Evolutionary conservation across 2,113 vertebrate genomes (phyloP), one percentile per base, ranked within the genome.

Genomic region (Phrynosoma blainvillii): DNA sequence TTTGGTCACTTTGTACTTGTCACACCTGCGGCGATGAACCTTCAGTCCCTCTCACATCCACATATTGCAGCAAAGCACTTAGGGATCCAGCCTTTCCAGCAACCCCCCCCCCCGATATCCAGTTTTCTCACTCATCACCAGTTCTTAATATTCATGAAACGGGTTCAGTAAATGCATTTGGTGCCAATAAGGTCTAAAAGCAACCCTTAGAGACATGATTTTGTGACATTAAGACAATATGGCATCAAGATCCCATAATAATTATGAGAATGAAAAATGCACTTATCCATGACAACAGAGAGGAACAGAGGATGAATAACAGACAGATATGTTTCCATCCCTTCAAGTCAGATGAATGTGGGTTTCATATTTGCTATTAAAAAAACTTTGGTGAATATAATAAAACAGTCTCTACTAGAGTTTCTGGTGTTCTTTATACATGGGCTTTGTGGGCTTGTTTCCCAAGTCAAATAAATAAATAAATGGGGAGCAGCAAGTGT

Each of bases 101-200:
- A n/a, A 68, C 70, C 0, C 21, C 76, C 74, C 62, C 52, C 42
- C 54, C 25, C 23, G 85, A 52, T 66, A 85, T 76, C 20, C 65
- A 68, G 7, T 27, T 27, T 27, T 27, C 23, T 14, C 84, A 76
- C 40, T 79, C 62, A 82, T 81, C 25, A 82, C 18, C n/a, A n/a
- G 16, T n/a, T 85, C 84, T 86, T 89, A 86, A 86, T 86, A 86
- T 82, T 82, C 79, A 89, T 77, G 62, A 86, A 70, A 27, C 47
- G 78, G 47, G 71, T 13, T 83, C 32, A n/a, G 20, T 75, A 89
- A 78, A 89, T 89, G 65, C 36, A 25, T 82, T 71, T 59, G 79
- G 79, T 82, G 52, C 32, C 81, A 89, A 77, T 71, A 83, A 86
- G 79, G 71, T 89, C 79, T 89, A 68, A 82, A 89, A 70, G 73